phyloP scores from a whole-genome alignment of 2,888 invertebrate genomes.

The Biston stratarius region DNA sequence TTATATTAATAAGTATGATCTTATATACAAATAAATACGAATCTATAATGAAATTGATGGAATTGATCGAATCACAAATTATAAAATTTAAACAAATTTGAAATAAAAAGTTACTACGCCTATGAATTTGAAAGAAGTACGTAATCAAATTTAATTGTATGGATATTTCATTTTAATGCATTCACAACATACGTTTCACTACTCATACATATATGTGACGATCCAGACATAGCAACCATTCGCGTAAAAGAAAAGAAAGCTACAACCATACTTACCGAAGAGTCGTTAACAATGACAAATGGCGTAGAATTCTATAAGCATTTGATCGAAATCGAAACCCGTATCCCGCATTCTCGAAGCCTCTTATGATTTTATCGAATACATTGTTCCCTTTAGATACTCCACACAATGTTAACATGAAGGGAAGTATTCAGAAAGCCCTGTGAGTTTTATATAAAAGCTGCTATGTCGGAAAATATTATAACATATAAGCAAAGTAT shows the following conservation, averaged over 20 bases:
- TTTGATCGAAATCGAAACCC: slow-evolving; percentile 14
- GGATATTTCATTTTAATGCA: background rate
- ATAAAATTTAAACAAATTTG: background rate
- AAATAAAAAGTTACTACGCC: background rate
- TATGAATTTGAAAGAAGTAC: background rate
- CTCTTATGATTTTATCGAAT: slow-evolving; percentile 31
- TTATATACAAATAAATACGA: too few relatives aligned
- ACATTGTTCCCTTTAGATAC: slow-evolving; percentile 22
- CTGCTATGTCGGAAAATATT: too few relatives aligned
- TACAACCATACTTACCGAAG: slow-evolving; percentile 14
- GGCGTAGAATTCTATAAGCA: slow-evolving; percentile 21
- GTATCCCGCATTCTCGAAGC: slow-evolving; percentile 25
- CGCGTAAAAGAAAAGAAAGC: slow-evolving; percentile 12
- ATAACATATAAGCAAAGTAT: too few relatives aligned
- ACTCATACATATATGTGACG: slow-evolving; percentile 1
- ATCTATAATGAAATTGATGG: background rate
- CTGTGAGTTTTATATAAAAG: too few relatives aligned
- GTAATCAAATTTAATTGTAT: slow-evolving; percentile 3
- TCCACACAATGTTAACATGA: slow-evolving; percentile 6
- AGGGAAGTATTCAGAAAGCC: background rate
- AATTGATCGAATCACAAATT: background rate
- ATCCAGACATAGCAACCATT: slow-evolving; percentile 1
- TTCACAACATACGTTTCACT: background rate
- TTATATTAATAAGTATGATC: background rate
- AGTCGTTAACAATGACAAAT: slow-evolving; percentile 31